phyloP scores from a whole-genome alignment of 1,140 invertebrate genomes.

The Cydia strobilella region DNA sequence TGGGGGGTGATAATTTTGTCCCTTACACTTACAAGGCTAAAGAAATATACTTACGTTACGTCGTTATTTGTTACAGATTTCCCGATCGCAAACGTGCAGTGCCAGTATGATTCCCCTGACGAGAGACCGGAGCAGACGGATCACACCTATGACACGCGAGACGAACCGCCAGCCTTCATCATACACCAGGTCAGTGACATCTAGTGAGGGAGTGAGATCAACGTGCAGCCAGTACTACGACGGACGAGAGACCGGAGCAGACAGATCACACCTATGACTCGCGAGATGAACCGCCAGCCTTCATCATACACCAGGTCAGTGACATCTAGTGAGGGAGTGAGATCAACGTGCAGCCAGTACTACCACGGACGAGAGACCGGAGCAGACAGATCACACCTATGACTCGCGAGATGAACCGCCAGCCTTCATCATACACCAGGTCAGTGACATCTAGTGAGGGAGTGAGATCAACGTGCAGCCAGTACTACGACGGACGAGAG shows the following conservation, averaged over 20 bases:
- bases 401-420: slow-evolving; percentile 72
- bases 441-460: slow-evolving; percentile 53
- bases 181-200: slow-evolving; percentile 51
- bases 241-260: slow-evolving; percentile 40
- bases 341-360: slow-evolving; percentile 74
- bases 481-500: slow-evolving; percentile 50
- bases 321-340: slow-evolving; percentile 68
- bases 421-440: slow-evolving; percentile 73
- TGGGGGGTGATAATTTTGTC: too few relatives aligned
- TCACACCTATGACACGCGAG: slow-evolving; percentile 72
- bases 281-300: slow-evolving; percentile 73
- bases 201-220: slow-evolving; percentile 79
- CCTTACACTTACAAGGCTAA: too few relatives aligned
- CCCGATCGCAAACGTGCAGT: slow-evolving; percentile 83
- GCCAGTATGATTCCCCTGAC: slow-evolving; percentile 78
- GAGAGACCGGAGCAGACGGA: slow-evolving; percentile 47
- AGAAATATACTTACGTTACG: not conserved
- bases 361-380: slow-evolving; percentile 50
- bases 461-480: slow-evolving; percentile 80
- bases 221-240: slow-evolving; percentile 67
- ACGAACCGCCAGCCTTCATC: slow-evolving; percentile 77
- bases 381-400: slow-evolving; percentile 70
- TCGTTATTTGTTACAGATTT: slow-evolving; percentile 64
- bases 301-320: slow-evolving; percentile 63
- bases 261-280: slow-evolving; percentile 74